Evolutionary conservation across 2,797 vertebrate genomes (phyloP), one percentile per base, ranked within the genome.

Genomic region (Artibeus jamaicensis): DNA sequence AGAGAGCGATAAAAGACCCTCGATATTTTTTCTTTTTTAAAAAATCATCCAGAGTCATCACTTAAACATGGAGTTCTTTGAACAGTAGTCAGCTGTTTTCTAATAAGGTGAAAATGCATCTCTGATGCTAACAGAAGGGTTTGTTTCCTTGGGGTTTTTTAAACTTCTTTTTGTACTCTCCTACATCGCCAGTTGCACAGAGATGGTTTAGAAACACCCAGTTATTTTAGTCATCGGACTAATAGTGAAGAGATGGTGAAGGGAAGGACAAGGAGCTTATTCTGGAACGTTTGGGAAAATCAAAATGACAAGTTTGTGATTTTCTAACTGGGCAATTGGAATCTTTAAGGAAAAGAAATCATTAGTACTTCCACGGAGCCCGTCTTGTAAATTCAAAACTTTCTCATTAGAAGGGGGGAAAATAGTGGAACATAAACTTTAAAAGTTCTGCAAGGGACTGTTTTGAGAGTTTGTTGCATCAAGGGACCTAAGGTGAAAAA

Each of bases 1-100:
- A 98, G 98, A 98, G 62, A 98, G 94, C 34, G 88, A 98, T 98
- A 98, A 98, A 98, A 98, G 97, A 97, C 96, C 86, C 95, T 97
- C 90, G 77, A 88, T 97, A 97, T 97, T 98, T 98, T 97, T 98
- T 88, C 79, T 94, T 37, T 42, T 32, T 92, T 78, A 79, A 34
- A 97, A 82, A 96, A 86, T 90, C 86, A 77, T 97, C 97, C 94
- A 87, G 97, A 98, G 96, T 97, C 97, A 97, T 97, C 93, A 93
- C 97, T 98, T 98, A 97, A 94, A 94, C 95, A 44, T 89, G 78
- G 82, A 92, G 86, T 94, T 98, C 91, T 98, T 97, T 98, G 92
- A 98, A 98, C 97, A 98, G 92, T 93, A 96, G 94, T 93, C 96
- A 95, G 93, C 78, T 97, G 24, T 59, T 59, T 98, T 98, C 95